Evolutionary conservation across 2,888 invertebrate genomes (phyloP), one percentile per base, ranked within the genome.

Genomic region (Crioceris asparagi): DNA sequence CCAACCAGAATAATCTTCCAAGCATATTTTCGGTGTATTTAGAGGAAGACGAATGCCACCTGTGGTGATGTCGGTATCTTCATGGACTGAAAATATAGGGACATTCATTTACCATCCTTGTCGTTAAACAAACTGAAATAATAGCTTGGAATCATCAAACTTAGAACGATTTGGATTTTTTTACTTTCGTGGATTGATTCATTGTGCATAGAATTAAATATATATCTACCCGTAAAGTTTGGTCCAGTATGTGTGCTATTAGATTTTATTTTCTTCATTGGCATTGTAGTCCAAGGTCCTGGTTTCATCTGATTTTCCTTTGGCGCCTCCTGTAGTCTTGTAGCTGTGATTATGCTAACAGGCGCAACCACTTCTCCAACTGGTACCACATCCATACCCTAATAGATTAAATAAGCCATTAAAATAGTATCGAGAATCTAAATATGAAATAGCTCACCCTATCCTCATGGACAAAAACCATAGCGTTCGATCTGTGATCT

Each of bases 291-390:
- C 85, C 84, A 85, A 3, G 75, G 72, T 2, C 80, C 78, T 2
- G 84, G 71, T 54, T 79, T 77, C 44, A 76, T 68, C 2, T 71
- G 66, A 60, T 86, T 85, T 60, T 86, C 85, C 55, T 79, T 75
- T 16, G 67, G 55, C n/a, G 61, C 55, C 42, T 67, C 67, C 38
- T 68, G 70, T 39, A 72, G 64, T 7, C 71, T 70, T 11, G 72
- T 69, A 18, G 69, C 68, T 43, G 70, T 70, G 38, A 77, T 61
- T 48, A 78, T 72, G 48, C 74, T 75, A 27, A 59, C 55, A 2
- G 61, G 55, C 45, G 64, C 54, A 10, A 43, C 49, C 37, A 56
- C 59, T 39, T 58, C 56, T 48, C 60, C 61, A 3, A 59, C 62
- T 3, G 53, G 53, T 8, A 29, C 38, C 39, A 54, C 57, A 5